Evolutionary conservation across 2,797 vertebrate species (phyloP).

Genomic region (Gymnodraco acuticeps): DNA sequence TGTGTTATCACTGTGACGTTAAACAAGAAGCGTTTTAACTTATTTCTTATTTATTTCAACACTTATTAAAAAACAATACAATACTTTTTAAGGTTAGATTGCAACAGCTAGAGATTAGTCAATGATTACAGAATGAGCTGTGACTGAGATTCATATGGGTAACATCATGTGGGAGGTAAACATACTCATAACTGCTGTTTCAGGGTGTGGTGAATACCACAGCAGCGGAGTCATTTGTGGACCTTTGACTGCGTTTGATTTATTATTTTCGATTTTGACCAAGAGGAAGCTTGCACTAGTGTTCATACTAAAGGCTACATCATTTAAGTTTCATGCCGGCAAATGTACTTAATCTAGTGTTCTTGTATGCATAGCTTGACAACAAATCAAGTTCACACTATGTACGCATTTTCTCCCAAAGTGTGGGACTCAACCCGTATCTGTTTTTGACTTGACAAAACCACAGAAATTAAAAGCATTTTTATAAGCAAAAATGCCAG

Average conservation of each 20-base stretch:
- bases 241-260: constrained; percentile 4
- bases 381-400: background rate
- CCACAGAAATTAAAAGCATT: background rate
- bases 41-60: background rate
- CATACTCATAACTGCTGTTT: constrained; percentile 11
- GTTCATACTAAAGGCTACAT: background rate
- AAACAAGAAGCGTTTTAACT: background rate
- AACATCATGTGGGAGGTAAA: constrained; percentile 47
- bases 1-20: background rate
- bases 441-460: background rate
- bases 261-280: constrained; percentile 23
- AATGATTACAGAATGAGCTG: constrained; percentile 1
- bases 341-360: too few relatives aligned
- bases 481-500: background rate
- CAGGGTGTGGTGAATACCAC: constrained; percentile 77
- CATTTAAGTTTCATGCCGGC: background rate
- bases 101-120: background rate
- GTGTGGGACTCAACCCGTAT: background rate
- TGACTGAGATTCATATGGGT: constrained; percentile 11
- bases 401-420: background rate
- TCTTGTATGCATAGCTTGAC: background rate
- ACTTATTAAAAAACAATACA: too few relatives aligned
- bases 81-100: background rate
- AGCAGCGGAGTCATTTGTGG: constrained; percentile 55
- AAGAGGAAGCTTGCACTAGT: background rate